Base-by-base conservation (phyloP, 2,797 vertebrate species). In the Neomorphus geoffroyi region DNA sequence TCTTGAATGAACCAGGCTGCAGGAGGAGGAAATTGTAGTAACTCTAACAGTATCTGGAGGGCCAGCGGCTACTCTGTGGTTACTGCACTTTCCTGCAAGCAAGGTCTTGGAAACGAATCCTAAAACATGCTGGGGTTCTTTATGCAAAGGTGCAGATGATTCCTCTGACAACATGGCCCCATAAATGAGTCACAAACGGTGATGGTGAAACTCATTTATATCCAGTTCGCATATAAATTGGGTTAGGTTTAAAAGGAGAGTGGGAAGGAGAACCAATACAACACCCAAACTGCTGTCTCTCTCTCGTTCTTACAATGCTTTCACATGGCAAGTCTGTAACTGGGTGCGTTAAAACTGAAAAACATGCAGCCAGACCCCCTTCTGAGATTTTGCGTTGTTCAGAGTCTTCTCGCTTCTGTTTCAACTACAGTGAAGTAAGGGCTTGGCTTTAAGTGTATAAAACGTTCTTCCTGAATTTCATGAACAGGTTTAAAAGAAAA, bases 1-100 rank as follows among this genome's bases (percentile, higher is more conserved):
- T 93, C 71, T 66, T 88, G 89, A 95, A 96, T 92, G 96, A 96
- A 66, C 22, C 56, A 80, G 45, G 13, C 72, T 77, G 3, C 43
- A 26, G 64, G 39, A 48, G 80, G 46, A 71, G 30, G 71, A 62
- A 70, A 37, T n/a, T 43, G 22, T 66, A 73, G 85, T 74, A 81
- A 84, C 23, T 83, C 37, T 27, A 65, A 27, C 15, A 21, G 27
- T 39, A 60, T 67, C 11, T 86, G 53, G 33, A 91, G 50, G 54
- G 65, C 28, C 46, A 67, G 69, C 35, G 86, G 81, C 28, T 67
- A 61, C 54, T n/a, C 32, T 32, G 12, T 56, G 56, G 80, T 73
- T 86, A 85, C 60, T 83, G 60, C 39, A 11, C 13, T 58, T 87
- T 86, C 66, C 64, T 81, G 48, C 56, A 46, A 90, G 54, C 41